Evolutionary conservation across 2,113 vertebrate species (phyloP), one percentile per base, ranked within the genome.

Genomic region (Sinocyclocheilus anshuiensis): DNA sequence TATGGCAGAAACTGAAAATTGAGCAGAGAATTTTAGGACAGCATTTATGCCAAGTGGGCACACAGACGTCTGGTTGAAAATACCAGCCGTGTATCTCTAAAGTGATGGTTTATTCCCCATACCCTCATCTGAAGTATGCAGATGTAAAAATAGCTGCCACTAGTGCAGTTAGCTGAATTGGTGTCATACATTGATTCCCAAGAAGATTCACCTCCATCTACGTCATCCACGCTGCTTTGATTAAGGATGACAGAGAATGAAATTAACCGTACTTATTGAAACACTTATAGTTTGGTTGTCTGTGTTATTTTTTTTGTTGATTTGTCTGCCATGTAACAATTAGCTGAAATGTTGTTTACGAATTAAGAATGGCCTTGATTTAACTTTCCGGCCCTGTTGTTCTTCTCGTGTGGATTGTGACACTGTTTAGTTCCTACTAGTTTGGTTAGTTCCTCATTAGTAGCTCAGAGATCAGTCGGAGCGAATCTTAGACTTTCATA

Each of bases 81-180:
- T 81, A 36, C 78, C 59, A 65, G 79, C 7, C n/a, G 45, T 5
- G 53, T 33, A 71, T 77, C 36, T 71, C 15, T 22, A 3, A 24
- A 36, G 61, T 77, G 39, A 65, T n/a, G 8, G n/a, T 88, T 75
- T 81, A 81, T 69, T 72, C 24, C 45, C 83, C 12, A 77, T 55
- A 83, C 48, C 75, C 76, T 81, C 36, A 24, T 84, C 48, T 26
- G 18, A 87, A 78, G 69, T 74, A 78, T 84, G 78, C 50, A n/a
- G 79, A 4, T 22, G 18, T 88, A 88, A 78, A 89, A 88, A 89
- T 88, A 86, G 77, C 59, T 36, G 57, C 59, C 16, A 67, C 57
- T 86, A 57, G 20, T 29, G 20, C 77, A 13, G 42, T 61, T 29
- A 45, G 26, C 65, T 85, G 74, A 72, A 77, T 79, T 26, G n/a